Evolutionary conservation across 2,113 vertebrate species (phyloP), one percentile per base, ranked within the genome.

Genomic region (Thunnus thynnus): DNA sequence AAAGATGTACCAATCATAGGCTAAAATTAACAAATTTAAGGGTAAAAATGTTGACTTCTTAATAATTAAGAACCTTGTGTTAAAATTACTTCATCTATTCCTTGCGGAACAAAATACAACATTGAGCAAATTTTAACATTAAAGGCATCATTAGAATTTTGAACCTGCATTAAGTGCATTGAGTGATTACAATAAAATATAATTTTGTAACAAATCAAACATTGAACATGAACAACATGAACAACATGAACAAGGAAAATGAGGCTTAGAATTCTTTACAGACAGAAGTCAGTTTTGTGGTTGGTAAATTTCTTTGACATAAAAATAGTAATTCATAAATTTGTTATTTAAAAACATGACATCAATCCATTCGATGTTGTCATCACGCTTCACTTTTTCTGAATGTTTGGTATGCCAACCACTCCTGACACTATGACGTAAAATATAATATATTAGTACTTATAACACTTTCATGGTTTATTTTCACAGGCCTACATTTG

Each of bases 1-100:
- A 91, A 91, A 90, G 85, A 95, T 95, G 92, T 92, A 94, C 86
- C 91, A 92, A 86, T 85, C 79, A 83, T 44, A 84, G 74, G 48
- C 56, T 70, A 76, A 50, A 55, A 72, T 63, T 75, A 69, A 86
- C 60, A 84, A 11, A 66, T 51, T 67, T 54, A 76, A 79, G 57
- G 22, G 22, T 48, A 75, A 82, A 88, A 70, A 73, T 30, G 16
- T 55, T 64, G 13, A 76, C 75, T 36, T 79, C 68, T 82, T 85
- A 61, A 58, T 66, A 61, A 78, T 55, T n/a, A 25, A 70, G 70
- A 90, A 78, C 36, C 64, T 82, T 25, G 17, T 52, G 74, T 78
- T 80, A 64, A 74, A 67, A 89, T 85, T 73, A 83, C 78, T 76
- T 86, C 60, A 47, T 70, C 47, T 55, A 51, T 68, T 83, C 50